phyloP scores from a whole-genome alignment of 2,797 vertebrate species.

The Nothura maculosa region DNA sequence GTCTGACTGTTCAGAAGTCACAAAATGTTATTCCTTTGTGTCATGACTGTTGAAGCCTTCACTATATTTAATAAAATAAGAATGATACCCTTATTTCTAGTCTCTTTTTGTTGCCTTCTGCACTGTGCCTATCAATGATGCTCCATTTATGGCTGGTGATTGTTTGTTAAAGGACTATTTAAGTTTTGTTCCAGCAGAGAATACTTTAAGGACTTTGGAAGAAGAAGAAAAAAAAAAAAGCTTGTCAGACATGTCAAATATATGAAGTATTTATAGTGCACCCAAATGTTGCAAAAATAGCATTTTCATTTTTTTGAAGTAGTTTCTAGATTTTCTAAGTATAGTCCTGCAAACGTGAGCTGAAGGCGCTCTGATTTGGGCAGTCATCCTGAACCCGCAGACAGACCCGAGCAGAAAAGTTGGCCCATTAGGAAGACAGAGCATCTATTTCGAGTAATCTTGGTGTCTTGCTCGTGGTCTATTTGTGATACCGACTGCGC shows the following conservation, averaged over 20 bases:
- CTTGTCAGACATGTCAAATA: background rate
- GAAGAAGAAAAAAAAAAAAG: background rate
- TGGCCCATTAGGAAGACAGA: background rate
- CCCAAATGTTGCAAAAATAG: background rate
- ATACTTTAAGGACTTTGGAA: background rate
- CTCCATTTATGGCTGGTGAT: background rate
- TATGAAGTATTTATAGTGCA: background rate
- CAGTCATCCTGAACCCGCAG: background rate
- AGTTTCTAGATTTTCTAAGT: background rate
- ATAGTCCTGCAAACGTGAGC: background rate
- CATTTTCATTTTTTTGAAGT: background rate
- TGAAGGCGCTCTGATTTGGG: background rate
- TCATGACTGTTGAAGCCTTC: background rate
- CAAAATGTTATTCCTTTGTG: constrained; percentile 4
- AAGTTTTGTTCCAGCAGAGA: background rate
- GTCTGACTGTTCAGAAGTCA: background rate
- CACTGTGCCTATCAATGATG: background rate
- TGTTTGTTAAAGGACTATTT: background rate
- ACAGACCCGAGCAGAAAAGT: background rate
- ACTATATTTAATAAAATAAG: background rate
- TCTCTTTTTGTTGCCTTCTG: background rate
- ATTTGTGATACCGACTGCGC: accelerated
- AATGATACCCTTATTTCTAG: background rate
- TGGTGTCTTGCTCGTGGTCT: background rate
- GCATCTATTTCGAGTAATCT: background rate